Percentiles rank a stretch among this genome's conserved stretches.
phyloP scores from a whole-genome alignment of 2,888 invertebrate genomes.

The Caenorhabditis doughertyi region DNA sequence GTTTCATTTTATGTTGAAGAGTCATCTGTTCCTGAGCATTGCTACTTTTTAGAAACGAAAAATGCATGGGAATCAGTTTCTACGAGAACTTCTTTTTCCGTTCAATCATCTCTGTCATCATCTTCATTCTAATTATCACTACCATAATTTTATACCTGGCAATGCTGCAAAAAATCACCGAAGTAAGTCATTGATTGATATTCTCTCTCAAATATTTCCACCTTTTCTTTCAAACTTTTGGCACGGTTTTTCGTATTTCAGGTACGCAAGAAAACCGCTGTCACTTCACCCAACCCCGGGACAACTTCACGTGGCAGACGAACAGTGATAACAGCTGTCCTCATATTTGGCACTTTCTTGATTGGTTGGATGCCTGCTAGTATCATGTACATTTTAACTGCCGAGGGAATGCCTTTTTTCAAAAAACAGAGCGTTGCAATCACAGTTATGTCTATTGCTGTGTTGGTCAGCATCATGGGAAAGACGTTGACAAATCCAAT shows the following conservation, averaged over 20 bases:
- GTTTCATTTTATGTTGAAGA: too few relatives aligned
- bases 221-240: too few relatives aligned
- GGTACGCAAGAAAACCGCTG: slow-evolving; percentile 65
- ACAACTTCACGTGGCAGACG: slow-evolving; percentile 69
- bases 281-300: slow-evolving; percentile 40
- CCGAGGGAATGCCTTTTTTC: slow-evolving; percentile 72
- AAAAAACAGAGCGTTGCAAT: slow-evolving; percentile 60
- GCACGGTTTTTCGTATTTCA: too few relatives aligned
- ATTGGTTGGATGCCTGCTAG: slow-evolving; percentile 86
- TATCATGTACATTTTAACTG: slow-evolving; percentile 85
- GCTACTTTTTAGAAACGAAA: slow-evolving; percentile 61
- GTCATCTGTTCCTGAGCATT: background rate
- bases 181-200: slow-evolving; percentile 36
- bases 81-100: slow-evolving; percentile 75
- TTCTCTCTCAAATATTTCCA: background rate
- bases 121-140: slow-evolving; percentile 86
- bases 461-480: slow-evolving; percentile 85
- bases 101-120: slow-evolving; percentile 69
- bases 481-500: slow-evolving; percentile 87
- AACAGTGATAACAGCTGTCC: slow-evolving; percentile 86
- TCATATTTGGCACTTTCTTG: slow-evolving; percentile 86
- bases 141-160: slow-evolving; percentile 87
- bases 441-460: slow-evolving; percentile 83
- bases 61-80: slow-evolving; percentile 67
- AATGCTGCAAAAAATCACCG: slow-evolving; percentile 84